Conservation (phyloP, 2,113 vertebrate genomes). For the Ranitomeya variabilis region DNA sequence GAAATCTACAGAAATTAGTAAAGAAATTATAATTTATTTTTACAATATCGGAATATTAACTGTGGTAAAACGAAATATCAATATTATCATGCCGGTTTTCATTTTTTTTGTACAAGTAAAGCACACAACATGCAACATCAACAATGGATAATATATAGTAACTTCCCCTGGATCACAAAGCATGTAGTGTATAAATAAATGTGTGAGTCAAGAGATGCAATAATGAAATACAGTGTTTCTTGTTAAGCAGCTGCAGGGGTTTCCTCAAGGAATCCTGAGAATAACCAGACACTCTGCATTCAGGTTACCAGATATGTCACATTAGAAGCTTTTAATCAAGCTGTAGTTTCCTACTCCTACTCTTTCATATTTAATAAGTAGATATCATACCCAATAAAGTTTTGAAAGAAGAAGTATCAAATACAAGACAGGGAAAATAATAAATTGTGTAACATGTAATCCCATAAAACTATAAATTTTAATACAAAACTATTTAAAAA, state of each 20-base stretch:
- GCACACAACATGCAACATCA: not conserved
- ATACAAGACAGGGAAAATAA: no score
- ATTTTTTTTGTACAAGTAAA: not conserved
- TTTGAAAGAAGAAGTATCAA: no score
- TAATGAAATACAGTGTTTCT: not conserved
- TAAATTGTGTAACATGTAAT: no score
- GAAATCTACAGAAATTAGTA: no score
- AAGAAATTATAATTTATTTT: no score
- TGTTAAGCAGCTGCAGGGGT: slow-evolving; percentile 9
- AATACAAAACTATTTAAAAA: no score
- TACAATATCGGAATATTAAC: no score
- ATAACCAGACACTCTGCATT: not conserved
- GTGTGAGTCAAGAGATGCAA: not conserved
- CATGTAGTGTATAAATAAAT: slow-evolving; percentile 1
- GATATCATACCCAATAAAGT: not conserved
- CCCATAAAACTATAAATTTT: no score
- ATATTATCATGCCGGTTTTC: no score
- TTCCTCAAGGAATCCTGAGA: not conserved
- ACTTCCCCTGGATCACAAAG: not conserved
- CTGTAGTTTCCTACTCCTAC: not conserved
- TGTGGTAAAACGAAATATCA: no score
- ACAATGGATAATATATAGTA: not conserved
- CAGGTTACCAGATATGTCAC: not conserved
- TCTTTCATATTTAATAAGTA: not conserved
- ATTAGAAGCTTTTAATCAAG: slow-evolving; percentile 6